A percentile compares a stretch with the other conserved stretches of the same genome.
These are phyloP conservation scores for Cosmia pyralina DNA, from an alignment of 2,888 invertebrate genomes.

Conservation along the genomic window DNA sequence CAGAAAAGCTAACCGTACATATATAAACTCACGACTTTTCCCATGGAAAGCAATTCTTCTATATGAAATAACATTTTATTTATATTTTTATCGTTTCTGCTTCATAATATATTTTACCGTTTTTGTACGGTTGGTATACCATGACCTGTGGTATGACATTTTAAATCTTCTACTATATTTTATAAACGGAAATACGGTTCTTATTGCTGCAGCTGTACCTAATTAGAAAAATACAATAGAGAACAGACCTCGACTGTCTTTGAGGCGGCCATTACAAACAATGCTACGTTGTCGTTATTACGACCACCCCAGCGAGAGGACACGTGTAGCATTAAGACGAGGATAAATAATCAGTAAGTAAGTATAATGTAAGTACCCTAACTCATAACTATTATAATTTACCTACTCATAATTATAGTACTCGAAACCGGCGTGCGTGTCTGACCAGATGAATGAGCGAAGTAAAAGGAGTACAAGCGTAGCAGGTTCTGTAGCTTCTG, in stretches of 20 bases:
- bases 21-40: neutral
- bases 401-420: neutral
- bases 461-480: neutral
- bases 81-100: neutral
- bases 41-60: neutral
- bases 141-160: neutral
- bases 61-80: neutral
- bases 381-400: neutral
- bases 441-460: too few species aligned
- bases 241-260: neutral
- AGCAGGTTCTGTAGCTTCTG: neutral
- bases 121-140: neutral
- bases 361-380: neutral
- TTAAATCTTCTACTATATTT: neutral
- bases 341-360: neutral
- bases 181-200: neutral
- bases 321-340: neutral
- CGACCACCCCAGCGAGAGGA: neutral
- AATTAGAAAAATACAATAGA: conserved; percentile 12
- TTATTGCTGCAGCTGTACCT: neutral
- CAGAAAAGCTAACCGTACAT: neutral
- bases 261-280: conserved; percentile 13
- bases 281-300: conserved; percentile 27
- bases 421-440: neutral
- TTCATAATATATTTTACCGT: neutral